These are phyloP conservation scores for Salvelinus fontinalis DNA, from an alignment of 2,113 vertebrate genomes.

Conservation along the genomic window DNA sequence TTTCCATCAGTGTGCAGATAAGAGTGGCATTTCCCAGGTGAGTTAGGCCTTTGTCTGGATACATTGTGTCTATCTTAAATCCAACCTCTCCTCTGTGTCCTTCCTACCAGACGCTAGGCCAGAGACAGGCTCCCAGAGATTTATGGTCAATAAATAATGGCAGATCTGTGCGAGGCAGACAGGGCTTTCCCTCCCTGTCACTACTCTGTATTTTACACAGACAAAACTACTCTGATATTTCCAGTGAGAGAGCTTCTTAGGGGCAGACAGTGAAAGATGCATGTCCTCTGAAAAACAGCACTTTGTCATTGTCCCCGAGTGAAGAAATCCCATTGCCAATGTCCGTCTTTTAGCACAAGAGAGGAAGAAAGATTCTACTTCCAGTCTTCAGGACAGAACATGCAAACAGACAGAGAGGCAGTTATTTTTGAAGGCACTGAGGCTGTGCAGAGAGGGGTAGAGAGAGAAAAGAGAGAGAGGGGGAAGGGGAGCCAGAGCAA, in stretches of 20 bases:
- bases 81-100: constrained; percentile 20
- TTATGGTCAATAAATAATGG: constrained; percentile 52
- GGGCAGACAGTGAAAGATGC: constrained; percentile 27
- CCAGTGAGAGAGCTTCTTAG: constrained; percentile 5
- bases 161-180: constrained; percentile 34
- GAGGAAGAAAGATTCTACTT: constrained; percentile 31
- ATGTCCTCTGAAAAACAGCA: constrained; percentile 15
- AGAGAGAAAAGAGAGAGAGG: neutral
- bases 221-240: constrained; percentile 17
- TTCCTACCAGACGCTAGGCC: constrained; percentile 30
- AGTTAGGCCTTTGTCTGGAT: constrained; percentile 19
- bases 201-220: constrained; percentile 14
- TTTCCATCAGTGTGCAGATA: constrained; percentile 28
- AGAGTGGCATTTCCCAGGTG: constrained; percentile 3
- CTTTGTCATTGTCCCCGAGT: constrained; percentile 11
- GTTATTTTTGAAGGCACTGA: no score
- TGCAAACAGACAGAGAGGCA: constrained; percentile 13
- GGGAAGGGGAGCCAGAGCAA: neutral
- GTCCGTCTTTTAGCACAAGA: constrained; percentile 49
- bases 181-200: constrained; percentile 35
- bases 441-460: neutral
- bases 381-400: constrained; percentile 34
- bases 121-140: constrained; percentile 22
- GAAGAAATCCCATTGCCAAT: constrained; percentile 35
- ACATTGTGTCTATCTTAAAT: constrained; percentile 35